These are phyloP conservation scores for Toxonevra muliebris DNA, from an alignment of 2,888 invertebrate species.

Conservation along the genomic window DNA sequence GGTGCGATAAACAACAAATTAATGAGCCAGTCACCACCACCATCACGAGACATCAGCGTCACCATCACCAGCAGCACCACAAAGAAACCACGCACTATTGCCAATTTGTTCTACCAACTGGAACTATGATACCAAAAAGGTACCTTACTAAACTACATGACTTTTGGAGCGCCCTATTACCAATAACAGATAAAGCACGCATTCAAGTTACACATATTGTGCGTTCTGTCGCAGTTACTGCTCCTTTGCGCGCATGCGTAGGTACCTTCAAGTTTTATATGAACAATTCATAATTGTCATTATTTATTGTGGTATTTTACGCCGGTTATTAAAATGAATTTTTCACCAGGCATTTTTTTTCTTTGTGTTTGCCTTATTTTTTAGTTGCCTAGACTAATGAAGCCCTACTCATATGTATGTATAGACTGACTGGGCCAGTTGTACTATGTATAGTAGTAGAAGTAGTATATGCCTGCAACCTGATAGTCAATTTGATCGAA, in stretches of 20 bases:
- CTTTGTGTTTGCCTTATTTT: neutral
- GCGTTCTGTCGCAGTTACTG: neutral
- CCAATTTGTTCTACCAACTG: too few species aligned
- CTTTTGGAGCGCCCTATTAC: constrained; percentile 36
- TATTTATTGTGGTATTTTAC: constrained; percentile 63
- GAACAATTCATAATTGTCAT: constrained; percentile 64
- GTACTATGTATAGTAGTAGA: too few species aligned
- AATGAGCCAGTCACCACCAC: constrained; percentile 48
- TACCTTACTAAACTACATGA: neutral
- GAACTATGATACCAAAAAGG: neutral
- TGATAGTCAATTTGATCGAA: constrained; percentile 61
- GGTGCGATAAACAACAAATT: constrained; percentile 64
- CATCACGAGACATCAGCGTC: constrained; percentile 27
- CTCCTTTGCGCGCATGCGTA: constrained; percentile 4
- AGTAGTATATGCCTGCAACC: constrained; percentile 50
- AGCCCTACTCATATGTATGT: neutral
- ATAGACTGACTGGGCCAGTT: neutral
- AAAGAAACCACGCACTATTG: neutral
- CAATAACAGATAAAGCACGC: constrained; percentile 15
- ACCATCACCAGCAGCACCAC: constrained; percentile 30
- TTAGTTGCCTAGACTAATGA: constrained; percentile 10
- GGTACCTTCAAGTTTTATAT: neutral
- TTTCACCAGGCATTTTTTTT: constrained; percentile 40
- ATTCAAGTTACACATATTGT: neutral
- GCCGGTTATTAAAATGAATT: constrained; percentile 63